These are phyloP conservation scores for Prosopocoilus inquinatus DNA, from an alignment of 2,888 invertebrate genomes.

Conservation along the genomic window DNA sequence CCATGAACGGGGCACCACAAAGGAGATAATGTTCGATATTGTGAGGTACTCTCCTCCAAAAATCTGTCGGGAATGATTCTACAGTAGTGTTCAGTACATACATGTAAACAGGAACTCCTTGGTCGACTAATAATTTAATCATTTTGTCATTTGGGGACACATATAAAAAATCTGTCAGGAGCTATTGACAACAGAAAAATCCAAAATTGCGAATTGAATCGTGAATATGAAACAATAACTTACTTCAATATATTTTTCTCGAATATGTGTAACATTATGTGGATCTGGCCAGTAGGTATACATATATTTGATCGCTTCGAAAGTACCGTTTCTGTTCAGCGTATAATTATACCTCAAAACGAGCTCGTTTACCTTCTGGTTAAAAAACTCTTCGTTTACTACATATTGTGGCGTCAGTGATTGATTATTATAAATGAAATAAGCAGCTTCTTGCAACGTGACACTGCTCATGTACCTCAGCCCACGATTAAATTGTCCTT, in stretches of 20 bases:
- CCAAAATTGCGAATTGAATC: slow-evolving; percentile 2
- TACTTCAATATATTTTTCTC: slow-evolving; percentile 85
- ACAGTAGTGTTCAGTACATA: slow-evolving; percentile 89
- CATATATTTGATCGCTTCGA: slow-evolving; percentile 89
- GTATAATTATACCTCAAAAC: slow-evolving; percentile 91
- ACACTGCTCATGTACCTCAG: slow-evolving; percentile 85
- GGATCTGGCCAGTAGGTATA: slow-evolving; percentile 95
- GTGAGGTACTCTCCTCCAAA: slow-evolving; percentile 76
- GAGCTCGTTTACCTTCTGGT: slow-evolving; percentile 79
- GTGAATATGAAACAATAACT: slow-evolving; percentile 42
- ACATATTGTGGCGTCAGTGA: slow-evolving; percentile 71
- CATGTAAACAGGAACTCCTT: slow-evolving; percentile 79
- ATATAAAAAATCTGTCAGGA: slow-evolving; percentile 84
- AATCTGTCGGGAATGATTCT: slow-evolving; percentile 71
- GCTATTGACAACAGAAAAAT: slow-evolving; percentile 52
- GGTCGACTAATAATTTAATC: slow-evolving; percentile 76
- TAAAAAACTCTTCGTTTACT: slow-evolving; percentile 74
- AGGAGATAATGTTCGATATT: slow-evolving; percentile 78
- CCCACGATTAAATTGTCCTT: slow-evolving; percentile 66
- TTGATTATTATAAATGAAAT: slow-evolving; percentile 73
- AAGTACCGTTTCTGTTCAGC: slow-evolving; percentile 84
- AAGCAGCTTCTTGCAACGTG: slow-evolving; percentile 88
- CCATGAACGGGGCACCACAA: slow-evolving; percentile 90
- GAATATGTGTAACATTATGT: slow-evolving; percentile 73
- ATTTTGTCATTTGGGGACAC: slow-evolving; percentile 86